Conservation (phyloP, 2,797 vertebrate genomes). For the Synaphobranchus kaupii region DNA sequence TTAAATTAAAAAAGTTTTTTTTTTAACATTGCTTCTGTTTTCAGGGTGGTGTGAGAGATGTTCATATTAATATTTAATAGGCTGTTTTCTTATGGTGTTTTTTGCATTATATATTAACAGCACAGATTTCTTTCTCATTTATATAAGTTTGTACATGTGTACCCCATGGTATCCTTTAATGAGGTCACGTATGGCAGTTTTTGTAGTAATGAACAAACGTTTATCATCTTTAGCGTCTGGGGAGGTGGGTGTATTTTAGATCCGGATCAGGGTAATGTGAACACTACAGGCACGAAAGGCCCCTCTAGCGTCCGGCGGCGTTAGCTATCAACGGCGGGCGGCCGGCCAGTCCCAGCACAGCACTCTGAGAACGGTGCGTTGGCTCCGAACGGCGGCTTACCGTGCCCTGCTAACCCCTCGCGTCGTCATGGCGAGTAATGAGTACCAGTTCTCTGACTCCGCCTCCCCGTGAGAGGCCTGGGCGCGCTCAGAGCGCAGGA, state of each 20-base stretch:
- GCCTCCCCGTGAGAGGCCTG: neutral
- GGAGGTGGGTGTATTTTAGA: neutral
- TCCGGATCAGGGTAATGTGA: neutral
- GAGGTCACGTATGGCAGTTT: neutral
- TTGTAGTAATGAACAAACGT: neutral
- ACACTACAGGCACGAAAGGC: neutral
- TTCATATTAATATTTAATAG: neutral
- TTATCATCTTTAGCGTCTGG: no score
- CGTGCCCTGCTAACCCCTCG: neutral
- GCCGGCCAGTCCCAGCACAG: no score
- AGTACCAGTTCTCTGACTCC: neutral
- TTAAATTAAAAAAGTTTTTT: no score
- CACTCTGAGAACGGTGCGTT: no score
- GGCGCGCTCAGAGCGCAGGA: slow-evolving; percentile 22
- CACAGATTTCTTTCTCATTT: neutral
- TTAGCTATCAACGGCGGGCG: no score
- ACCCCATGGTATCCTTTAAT: neutral
- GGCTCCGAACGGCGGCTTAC: neutral
- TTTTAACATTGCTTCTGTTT: neutral
- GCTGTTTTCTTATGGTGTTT: neutral
- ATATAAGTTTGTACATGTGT: neutral
- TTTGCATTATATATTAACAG: neutral
- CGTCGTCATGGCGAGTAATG: neutral
- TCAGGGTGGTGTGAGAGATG: neutral
- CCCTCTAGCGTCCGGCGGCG: neutral